phyloP scores from a whole-genome alignment of 2,888 invertebrate genomes.

The Melanostoma scalare region DNA sequence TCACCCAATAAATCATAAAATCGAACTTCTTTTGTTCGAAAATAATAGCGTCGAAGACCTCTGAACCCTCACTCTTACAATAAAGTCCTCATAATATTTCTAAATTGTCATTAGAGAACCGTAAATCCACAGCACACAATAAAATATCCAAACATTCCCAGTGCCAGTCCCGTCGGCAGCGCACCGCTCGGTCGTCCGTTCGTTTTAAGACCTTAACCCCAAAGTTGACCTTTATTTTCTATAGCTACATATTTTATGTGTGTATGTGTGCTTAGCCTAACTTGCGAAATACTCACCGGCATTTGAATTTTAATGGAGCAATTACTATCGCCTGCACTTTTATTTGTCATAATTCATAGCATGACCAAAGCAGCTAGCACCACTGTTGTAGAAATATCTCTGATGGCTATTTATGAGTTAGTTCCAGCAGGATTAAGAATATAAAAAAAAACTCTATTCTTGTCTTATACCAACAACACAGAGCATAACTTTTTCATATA shows the following conservation, averaged over 20 bases:
- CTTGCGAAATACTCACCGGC: not conserved
- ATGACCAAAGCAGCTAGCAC: constrained; percentile 14
- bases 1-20: constrained; percentile 9
- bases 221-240: not conserved
- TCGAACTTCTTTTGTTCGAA: constrained; percentile 10
- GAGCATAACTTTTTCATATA: constrained; percentile 19
- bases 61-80: constrained; percentile 2
- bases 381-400: too few relatives aligned
- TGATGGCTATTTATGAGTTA: not conserved
- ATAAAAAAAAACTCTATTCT: not conserved
- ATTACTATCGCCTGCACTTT: constrained; percentile 32
- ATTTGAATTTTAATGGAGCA: constrained; percentile 54
- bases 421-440: not conserved
- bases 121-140: too few relatives aligned
- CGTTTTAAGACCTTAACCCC: constrained; percentile 25
- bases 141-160: too few relatives aligned
- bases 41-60: not conserved
- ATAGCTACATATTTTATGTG: not conserved
- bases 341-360: constrained; percentile 44
- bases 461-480: not conserved
- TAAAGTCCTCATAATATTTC: not conserved
- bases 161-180: too few relatives aligned
- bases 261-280: not conserved
- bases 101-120: too few relatives aligned
- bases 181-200: not conserved